phyloP scores from a whole-genome alignment of 2,797 vertebrate species.

The Garrulus glandarius region DNA sequence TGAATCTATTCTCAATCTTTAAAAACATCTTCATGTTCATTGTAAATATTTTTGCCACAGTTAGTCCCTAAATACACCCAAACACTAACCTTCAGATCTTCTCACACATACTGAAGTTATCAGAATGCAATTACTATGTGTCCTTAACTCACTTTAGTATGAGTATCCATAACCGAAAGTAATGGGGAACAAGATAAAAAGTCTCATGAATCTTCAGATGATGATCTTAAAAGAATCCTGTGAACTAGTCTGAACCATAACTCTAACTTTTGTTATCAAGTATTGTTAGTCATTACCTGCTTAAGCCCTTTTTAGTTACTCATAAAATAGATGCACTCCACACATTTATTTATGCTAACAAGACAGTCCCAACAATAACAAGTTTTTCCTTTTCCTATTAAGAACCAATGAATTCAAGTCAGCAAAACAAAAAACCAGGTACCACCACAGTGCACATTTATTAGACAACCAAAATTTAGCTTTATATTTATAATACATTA shows the following conservation, averaged over 20 bases:
- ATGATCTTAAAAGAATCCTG: background rate
- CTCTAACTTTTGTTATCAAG: background rate
- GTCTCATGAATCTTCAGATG: background rate
- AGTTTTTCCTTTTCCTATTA: background rate
- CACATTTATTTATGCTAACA: background rate
- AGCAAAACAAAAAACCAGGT: background rate
- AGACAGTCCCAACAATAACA: background rate
- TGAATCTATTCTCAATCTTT: background rate
- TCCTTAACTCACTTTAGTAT: background rate
- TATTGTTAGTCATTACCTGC: background rate
- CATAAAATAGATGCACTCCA: background rate
- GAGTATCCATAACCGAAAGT: background rate
- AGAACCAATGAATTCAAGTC: background rate
- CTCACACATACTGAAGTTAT: background rate
- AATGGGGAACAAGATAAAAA: background rate
- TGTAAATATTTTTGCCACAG: background rate
- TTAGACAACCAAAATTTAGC: constrained; percentile 26
- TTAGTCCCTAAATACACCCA: background rate
- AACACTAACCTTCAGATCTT: background rate
- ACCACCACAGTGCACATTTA: constrained; percentile 28
- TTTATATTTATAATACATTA: constrained; percentile 29
- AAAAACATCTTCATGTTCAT: background rate
- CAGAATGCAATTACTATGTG: background rate
- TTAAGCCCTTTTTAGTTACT: background rate
- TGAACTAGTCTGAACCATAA: background rate